Base-by-base conservation (phyloP, 2,888 invertebrate species). In the Galeopsomyia nigrocyanea region DNA sequence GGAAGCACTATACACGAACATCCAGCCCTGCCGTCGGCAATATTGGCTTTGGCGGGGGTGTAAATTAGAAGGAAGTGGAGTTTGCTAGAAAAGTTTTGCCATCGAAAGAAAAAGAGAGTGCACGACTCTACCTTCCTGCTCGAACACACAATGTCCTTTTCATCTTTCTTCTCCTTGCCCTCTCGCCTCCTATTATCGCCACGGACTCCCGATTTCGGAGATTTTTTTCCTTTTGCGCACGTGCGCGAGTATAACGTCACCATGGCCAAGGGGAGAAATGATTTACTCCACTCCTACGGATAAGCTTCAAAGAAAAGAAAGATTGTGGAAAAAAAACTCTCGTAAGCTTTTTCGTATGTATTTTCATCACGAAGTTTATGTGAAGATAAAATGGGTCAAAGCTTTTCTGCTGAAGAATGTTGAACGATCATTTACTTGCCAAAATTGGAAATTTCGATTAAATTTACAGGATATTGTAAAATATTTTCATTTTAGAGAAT, bases 11-110 rank as follows among this genome's bases (percentile, higher is more conserved):
- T 68, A 63, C 70, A 69, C 60, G 13, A 39, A 39, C 39, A 73
- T 71, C 75, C 66, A 74, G 70, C 70, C 71, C 7, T 68, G 73
- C 68, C 65, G 39, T 68, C 68, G 71, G 77, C 70, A 76, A 77
- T 79, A 79, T 79, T 77, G 75, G 46, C 13, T 60, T 64, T 17
- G 39, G 78, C 76, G 76, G 77, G 78, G 78, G 80, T 80, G 82
- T 82, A 82, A 83, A 83, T 82, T 82, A 81, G 80, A 80, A 81
- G 81, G 79, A 79, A 80, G 79, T 79, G 63, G 76, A 79, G 78
- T 80, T 79, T 67, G 77, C 71, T 62, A 62, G 75, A 76, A 78
- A 78, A 75, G 75, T 78, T 79, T 63, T 21, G 9, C 5, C 26
- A 50, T 19, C 22, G 69, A 68, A 61, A 67, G 76, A 47, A 21